Percentiles rank a stretch among this genome's conserved stretches.
These are phyloP conservation scores for Tragopan temminckii DNA, from an alignment of 2,797 vertebrate genomes.

Conservation along the genomic window DNA sequence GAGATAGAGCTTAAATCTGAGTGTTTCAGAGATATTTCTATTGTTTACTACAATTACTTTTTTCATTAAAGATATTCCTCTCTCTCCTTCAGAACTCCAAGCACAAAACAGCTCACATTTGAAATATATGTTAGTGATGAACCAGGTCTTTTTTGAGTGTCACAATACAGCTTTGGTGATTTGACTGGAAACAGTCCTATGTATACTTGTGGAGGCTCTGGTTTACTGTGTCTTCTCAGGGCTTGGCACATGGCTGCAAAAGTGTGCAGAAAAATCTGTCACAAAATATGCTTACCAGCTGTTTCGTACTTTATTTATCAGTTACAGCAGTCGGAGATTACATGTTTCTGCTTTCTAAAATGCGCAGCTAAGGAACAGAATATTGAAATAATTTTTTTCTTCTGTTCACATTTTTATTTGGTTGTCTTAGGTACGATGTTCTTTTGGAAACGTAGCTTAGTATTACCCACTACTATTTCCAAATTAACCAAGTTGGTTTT, in stretches of 20 bases:
- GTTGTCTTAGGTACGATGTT: constrained; percentile 30
- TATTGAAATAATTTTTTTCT: not conserved
- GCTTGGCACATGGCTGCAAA: not conserved
- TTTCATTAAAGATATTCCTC: not conserved
- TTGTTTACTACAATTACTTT: not conserved
- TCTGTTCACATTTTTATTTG: constrained; percentile 10
- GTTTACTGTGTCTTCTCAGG: not conserved
- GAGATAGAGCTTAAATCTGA: not conserved
- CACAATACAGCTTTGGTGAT: not conserved
- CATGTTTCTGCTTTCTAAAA: not conserved
- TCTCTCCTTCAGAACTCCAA: not conserved
- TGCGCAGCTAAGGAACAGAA: not conserved
- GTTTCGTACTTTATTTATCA: not conserved
- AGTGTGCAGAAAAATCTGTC: constrained; percentile 1
- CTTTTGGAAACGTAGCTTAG: constrained; percentile 19
- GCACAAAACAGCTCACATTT: not conserved
- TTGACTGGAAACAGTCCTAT: not conserved
- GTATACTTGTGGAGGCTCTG: not conserved
- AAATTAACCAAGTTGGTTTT: constrained; percentile 41
- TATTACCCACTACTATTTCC: constrained; percentile 39
- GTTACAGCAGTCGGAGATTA: not conserved
- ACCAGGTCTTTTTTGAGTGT: not conserved
- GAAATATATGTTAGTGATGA: not conserved
- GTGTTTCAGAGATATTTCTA: not conserved
- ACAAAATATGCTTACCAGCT: not conserved